A percentile compares a stretch with the other conserved stretches of the same genome.
Evolutionary conservation across 2,113 vertebrate species (phyloP).

Genomic region (Gambusia holbrooki): DNA sequence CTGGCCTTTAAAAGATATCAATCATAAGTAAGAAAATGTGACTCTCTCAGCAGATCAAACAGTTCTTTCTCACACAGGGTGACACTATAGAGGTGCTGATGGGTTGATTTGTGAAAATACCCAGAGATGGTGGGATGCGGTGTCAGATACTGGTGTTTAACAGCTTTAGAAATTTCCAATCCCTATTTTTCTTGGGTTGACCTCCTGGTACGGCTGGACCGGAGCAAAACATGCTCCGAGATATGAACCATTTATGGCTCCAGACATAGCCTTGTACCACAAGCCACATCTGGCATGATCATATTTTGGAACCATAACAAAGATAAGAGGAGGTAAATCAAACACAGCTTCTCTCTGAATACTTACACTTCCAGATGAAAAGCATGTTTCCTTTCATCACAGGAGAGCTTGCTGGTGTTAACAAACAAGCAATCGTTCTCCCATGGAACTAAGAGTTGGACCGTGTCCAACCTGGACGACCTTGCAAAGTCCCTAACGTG

Average conservation of each 20-base stretch:
- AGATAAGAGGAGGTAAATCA: slow-evolving; percentile 71
- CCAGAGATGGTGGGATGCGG: slow-evolving; percentile 56
- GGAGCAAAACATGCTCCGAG: slow-evolving; percentile 54
- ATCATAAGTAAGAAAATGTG: background rate
- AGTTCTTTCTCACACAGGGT: slow-evolving; percentile 13
- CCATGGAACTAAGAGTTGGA: slow-evolving; percentile 68
- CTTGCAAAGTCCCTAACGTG: slow-evolving; percentile 45
- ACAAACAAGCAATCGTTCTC: slow-evolving; percentile 75
- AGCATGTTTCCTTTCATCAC: slow-evolving; percentile 72
- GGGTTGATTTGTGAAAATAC: slow-evolving; percentile 46
- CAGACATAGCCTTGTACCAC: slow-evolving; percentile 49
- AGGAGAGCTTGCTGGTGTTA: slow-evolving; percentile 61
- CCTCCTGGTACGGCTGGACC: slow-evolving; percentile 43
- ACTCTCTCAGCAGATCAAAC: background rate
- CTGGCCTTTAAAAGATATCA: too few relatives aligned
- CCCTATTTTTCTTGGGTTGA: slow-evolving; percentile 59
- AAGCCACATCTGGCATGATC: slow-evolving; percentile 72
- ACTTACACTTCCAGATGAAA: slow-evolving; percentile 56
- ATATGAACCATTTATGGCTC: slow-evolving; percentile 68
- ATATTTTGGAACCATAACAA: slow-evolving; percentile 73
- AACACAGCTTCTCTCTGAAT: slow-evolving; percentile 59
- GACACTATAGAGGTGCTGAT: slow-evolving; percentile 31
- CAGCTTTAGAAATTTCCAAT: slow-evolving; percentile 36
- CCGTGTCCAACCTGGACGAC: slow-evolving; percentile 48
- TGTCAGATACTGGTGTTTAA: slow-evolving; percentile 51